A percentile compares a stretch with the other conserved stretches of the same genome.
Evolutionary conservation across 2,888 invertebrate species (phyloP).

Genomic region (Heterodera filipjevi): DNA sequence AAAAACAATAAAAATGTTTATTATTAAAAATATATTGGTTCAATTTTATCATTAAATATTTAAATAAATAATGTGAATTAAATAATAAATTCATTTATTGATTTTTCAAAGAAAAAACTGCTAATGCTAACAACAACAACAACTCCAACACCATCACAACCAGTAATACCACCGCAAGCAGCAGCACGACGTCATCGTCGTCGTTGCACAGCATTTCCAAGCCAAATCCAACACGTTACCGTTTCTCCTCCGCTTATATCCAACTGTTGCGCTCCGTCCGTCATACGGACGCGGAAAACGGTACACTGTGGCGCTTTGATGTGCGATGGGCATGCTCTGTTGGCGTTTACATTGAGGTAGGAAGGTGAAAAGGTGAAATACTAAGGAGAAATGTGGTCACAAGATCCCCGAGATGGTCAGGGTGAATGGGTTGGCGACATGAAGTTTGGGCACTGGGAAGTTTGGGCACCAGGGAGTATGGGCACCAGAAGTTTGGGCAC

Average conservation of each 20-base stretch:
- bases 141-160: conserved; percentile 14
- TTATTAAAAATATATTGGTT: no score
- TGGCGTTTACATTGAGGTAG: conserved; percentile 60
- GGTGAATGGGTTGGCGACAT: no score
- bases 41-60: no score
- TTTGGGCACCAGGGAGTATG: no score
- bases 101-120: conserved; percentile 1
- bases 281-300: conserved; percentile 47
- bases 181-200: conserved; percentile 45
- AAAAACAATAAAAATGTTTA: no score
- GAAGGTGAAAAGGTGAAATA: not conserved
- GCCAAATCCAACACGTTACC: conserved; percentile 63
- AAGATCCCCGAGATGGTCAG: no score
- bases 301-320: conserved; percentile 56
- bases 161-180: conserved; percentile 35
- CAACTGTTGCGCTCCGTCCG: conserved; percentile 46
- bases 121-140: not conserved
- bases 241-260: conserved; percentile 62
- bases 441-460: no score
- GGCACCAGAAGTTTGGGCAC: no score
- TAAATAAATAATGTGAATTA: not conserved
- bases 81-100: not conserved
- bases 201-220: conserved; percentile 49
- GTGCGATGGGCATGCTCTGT: conserved; percentile 63
- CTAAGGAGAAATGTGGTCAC: no score